Percentiles rank a stretch among this genome's conserved stretches.
These are phyloP conservation scores for Dynastes tityus DNA, from an alignment of 2,888 invertebrate species.

Conservation along the genomic window DNA sequence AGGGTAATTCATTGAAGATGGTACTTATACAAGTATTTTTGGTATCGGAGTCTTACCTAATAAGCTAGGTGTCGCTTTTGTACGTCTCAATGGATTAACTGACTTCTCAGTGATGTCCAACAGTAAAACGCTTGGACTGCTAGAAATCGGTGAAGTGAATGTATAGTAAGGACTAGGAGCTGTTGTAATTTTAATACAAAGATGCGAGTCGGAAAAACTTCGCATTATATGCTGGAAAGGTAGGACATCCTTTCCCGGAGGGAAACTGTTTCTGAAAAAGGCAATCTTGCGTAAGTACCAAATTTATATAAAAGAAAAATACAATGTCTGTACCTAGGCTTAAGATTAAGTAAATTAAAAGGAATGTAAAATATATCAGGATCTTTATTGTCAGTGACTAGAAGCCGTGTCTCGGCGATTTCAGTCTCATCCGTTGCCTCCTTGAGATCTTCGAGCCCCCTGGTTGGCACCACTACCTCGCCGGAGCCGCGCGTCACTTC, in stretches of 20 bases:
- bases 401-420: constrained; percentile 73
- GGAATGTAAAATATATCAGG: constrained; percentile 81
- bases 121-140: constrained; percentile 76
- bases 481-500: constrained; percentile 75
- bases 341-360: constrained; percentile 73
- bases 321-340: constrained; percentile 63
- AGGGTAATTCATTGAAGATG: too few species aligned
- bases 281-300: neutral
- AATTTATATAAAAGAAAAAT: constrained; percentile 7
- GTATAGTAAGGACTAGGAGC: constrained; percentile 75
- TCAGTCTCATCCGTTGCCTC: constrained; percentile 84
- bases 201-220: constrained; percentile 83
- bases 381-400: constrained; percentile 75
- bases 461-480: constrained; percentile 66
- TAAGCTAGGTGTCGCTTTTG: constrained; percentile 72
- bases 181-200: constrained; percentile 80
- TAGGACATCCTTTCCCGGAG: constrained; percentile 79
- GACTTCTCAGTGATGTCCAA: constrained; percentile 76
- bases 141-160: constrained; percentile 75
- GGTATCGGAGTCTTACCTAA: constrained; percentile 61
- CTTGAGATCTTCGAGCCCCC: constrained; percentile 81
- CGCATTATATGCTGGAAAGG: constrained; percentile 84
- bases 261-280: constrained; percentile 78
- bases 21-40: too few species aligned
- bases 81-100: constrained; percentile 73